Conservation (phyloP, 1,140 invertebrate species). For the Sipha flava region DNA sequence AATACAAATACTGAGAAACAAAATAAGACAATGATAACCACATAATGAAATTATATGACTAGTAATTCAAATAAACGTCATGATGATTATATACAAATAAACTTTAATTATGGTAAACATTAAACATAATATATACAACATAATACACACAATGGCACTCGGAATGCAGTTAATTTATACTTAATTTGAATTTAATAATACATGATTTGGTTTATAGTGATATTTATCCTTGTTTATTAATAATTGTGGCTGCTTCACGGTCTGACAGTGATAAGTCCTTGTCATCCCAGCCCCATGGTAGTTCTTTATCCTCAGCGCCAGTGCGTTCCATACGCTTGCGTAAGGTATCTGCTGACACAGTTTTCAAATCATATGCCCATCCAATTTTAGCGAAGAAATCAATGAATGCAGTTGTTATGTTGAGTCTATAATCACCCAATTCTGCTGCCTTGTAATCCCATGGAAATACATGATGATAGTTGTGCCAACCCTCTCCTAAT, state of each 20-base stretch:
- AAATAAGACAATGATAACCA: background rate
- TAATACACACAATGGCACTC: background rate
- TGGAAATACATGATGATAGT: slow-evolving; percentile 92
- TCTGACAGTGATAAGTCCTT: slow-evolving; percentile 41
- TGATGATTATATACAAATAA: background rate
- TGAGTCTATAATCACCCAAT: slow-evolving; percentile 65
- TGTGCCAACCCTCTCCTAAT: slow-evolving; percentile 83
- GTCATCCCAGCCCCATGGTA: background rate
- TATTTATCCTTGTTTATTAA: slow-evolving; percentile 31
- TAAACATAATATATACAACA: slow-evolving; percentile 20
- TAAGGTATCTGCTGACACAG: slow-evolving; percentile 49
- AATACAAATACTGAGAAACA: too few species aligned
- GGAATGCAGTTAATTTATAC: background rate
- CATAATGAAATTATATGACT: background rate
- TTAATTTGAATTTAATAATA: background rate
- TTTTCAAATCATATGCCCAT: slow-evolving; percentile 69
- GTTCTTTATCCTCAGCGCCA: slow-evolving; percentile 48
- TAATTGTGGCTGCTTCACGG: slow-evolving; percentile 32
- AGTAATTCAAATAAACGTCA: background rate
- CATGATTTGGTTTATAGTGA: background rate
- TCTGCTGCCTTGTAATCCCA: slow-evolving; percentile 85
- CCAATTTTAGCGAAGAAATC: slow-evolving; percentile 61
- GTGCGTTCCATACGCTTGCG: slow-evolving; percentile 50
- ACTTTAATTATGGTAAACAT: slow-evolving; percentile 15
- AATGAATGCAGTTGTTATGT: slow-evolving; percentile 67